Evolutionary conservation across 2,797 vertebrate genomes (phyloP), one percentile per base, ranked within the genome.

Genomic region (Propithecus perrieri): DNA sequence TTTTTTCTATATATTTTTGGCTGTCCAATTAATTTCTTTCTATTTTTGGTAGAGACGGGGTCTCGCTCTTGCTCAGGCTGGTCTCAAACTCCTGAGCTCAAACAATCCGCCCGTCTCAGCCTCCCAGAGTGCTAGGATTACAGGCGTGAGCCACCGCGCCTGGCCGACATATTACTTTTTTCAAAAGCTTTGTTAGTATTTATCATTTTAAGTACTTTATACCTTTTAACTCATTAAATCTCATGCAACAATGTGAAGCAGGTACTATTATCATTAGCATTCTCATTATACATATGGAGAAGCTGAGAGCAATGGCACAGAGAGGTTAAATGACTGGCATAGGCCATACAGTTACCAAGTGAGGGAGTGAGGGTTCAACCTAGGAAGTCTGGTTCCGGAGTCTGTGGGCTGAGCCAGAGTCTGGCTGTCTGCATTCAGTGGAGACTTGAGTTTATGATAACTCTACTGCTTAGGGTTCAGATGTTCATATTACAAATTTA

Each of bases 141-240:
- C 38, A 38, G 38, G 38, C 38, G 3, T 38, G 38, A 38, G 38
- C 38, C 38, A 38, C 38, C 38, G 38, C 3, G 38, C 38, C 38
- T 38, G 38, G 38, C 38, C 38, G 74, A 67, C 24, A 55, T 72
- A 69, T 72, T 67, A 41, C 48, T 75, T 75, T 55, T 85, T 75
- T 33, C 33, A 35, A 85, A 89, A 87, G 46, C 71, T 53, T 57
- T 38, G 12, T 53, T 92, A 41, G 24, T 67, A 33, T 89, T 93
- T 79, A 38, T 50, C 26, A 72, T 74, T 78, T 81, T 74, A 91
- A 83, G 38, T n/a, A 53, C 22, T 55, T 67, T 10, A 41, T 84
- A 69, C 15, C 67, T 76, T 84, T 72, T 93, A 75, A 67, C 53
- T 89, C 84, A 65, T 86, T 78, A 71, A 79, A 50, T 94, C 65